Percentiles rank a stretch among this genome's conserved stretches.
These are phyloP conservation scores for Limosa lapponica DNA, from an alignment of 2,797 vertebrate genomes.

Conservation along the genomic window DNA sequence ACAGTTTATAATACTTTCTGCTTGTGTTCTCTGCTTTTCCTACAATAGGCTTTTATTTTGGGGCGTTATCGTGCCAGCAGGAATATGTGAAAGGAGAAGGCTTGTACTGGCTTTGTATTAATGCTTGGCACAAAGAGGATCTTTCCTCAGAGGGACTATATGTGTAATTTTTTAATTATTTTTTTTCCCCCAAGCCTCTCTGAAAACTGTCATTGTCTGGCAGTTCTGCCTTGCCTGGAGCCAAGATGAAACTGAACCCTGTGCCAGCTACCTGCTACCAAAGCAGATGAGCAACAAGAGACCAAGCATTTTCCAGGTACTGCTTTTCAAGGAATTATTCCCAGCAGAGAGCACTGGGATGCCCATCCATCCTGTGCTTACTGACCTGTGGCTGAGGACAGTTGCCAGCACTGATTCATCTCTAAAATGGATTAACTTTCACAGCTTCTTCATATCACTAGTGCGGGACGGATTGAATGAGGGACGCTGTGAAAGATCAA, in stretches of 20 bases:
- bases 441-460: neutral
- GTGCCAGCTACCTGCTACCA: neutral
- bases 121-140: neutral
- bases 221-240: conserved; percentile 20
- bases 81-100: neutral
- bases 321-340: neutral
- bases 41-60: neutral
- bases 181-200: neutral
- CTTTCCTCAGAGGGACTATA: neutral
- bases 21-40: neutral
- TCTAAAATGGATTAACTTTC: conserved; percentile 25
- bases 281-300: neutral
- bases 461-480: neutral
- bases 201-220: neutral
- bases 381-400: conserved; percentile 13
- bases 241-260: neutral
- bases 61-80: neutral
- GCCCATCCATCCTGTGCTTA: neutral
- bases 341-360: neutral
- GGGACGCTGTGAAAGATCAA: neutral
- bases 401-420: neutral
- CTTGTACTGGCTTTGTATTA: neutral
- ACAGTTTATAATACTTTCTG: neutral
- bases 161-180: neutral
- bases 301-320: neutral